A percentile compares a stretch with the other conserved stretches of the same genome.
Evolutionary conservation across 2,797 vertebrate species (phyloP).

Genomic region (Thunnus albacares): DNA sequence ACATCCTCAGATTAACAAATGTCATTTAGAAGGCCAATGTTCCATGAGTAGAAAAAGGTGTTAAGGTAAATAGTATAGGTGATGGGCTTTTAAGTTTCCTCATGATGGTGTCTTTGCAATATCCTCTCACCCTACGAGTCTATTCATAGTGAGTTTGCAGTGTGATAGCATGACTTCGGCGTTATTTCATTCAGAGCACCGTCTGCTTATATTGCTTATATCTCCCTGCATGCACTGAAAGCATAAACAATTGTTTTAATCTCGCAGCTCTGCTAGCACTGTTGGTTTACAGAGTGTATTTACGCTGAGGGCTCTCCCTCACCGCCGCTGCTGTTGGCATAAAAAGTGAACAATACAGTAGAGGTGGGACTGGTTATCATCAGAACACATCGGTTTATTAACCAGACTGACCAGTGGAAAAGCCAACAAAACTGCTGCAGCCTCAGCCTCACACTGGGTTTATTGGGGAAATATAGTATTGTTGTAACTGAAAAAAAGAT

Average conservation of each 20-base stretch:
- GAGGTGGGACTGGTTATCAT: slow-evolving; percentile 47
- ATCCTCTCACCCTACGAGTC: slow-evolving; percentile 8
- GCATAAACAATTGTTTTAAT: slow-evolving; percentile 58
- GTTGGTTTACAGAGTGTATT: slow-evolving; percentile 41
- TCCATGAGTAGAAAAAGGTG: slow-evolving; percentile 40
- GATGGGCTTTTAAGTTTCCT: slow-evolving; percentile 47
- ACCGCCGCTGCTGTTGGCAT: slow-evolving; percentile 19
- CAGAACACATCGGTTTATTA: slow-evolving; percentile 37
- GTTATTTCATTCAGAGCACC: slow-evolving; percentile 38
- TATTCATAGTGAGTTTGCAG: slow-evolving; percentile 15
- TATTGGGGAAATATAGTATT: not conserved
- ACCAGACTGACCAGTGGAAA: slow-evolving; percentile 26
- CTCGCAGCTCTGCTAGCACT: slow-evolving; percentile 2
- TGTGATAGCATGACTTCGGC: slow-evolving; percentile 7
- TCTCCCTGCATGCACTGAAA: slow-evolving; percentile 17
- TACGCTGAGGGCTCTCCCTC: slow-evolving; percentile 22
- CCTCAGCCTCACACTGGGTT: slow-evolving; percentile 7
- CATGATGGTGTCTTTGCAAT: slow-evolving; percentile 10
- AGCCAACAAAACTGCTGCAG: slow-evolving; percentile 14
- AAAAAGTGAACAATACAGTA: slow-evolving; percentile 26
- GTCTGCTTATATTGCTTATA: slow-evolving; percentile 34
- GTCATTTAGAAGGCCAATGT: slow-evolving; percentile 67
- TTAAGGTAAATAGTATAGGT: slow-evolving; percentile 51
- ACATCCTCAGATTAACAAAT: slow-evolving; percentile 67
- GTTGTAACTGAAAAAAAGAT: slow-evolving; percentile 9